A percentile compares a stretch with the other conserved stretches of the same genome.
Evolutionary conservation across 2,888 invertebrate species (phyloP).

Genomic region (Diloba caeruleocephala): DNA sequence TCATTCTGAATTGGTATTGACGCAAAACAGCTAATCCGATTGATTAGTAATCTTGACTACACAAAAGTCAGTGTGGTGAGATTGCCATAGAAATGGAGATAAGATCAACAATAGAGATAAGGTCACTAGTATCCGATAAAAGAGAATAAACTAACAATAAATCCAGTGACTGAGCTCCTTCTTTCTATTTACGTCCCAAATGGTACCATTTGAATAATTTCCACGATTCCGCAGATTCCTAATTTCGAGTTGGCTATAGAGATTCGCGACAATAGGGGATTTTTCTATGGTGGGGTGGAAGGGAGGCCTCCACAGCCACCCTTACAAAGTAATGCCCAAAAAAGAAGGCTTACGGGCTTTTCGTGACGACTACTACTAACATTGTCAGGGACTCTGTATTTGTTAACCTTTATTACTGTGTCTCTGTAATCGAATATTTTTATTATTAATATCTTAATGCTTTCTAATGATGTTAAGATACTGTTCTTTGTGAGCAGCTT

Average conservation of each 20-base stretch:
- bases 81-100: slow-evolving; percentile 28
- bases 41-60: slow-evolving; percentile 18
- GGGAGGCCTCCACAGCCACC: slow-evolving; percentile 20
- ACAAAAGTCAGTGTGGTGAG: slow-evolving; percentile 18
- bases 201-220: slow-evolving; percentile 57
- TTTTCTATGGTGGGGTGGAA: slow-evolving; percentile 52
- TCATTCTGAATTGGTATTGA: too few relatives aligned
- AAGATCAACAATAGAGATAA: slow-evolving; percentile 32
- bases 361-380: slow-evolving; percentile 47
- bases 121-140: slow-evolving; percentile 32
- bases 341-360: slow-evolving; percentile 52
- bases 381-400: slow-evolving; percentile 41
- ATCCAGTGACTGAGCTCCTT: slow-evolving; percentile 44
- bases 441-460: slow-evolving; percentile 15
- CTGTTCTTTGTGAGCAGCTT: slow-evolving; percentile 2
- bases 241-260: slow-evolving; percentile 61
- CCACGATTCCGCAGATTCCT: slow-evolving; percentile 56
- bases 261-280: slow-evolving; percentile 64
- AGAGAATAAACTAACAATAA: slow-evolving; percentile 52
- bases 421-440: slow-evolving; percentile 17
- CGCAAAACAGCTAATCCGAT: slow-evolving; percentile 1
- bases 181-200: slow-evolving; percentile 51
- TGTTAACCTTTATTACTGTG: slow-evolving; percentile 13
- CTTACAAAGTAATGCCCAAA: slow-evolving; percentile 47
- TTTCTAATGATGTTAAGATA: slow-evolving; percentile 3